Evolutionary conservation across 1,140 invertebrate species (phyloP).

Genomic region (Bombus balteatus): DNA sequence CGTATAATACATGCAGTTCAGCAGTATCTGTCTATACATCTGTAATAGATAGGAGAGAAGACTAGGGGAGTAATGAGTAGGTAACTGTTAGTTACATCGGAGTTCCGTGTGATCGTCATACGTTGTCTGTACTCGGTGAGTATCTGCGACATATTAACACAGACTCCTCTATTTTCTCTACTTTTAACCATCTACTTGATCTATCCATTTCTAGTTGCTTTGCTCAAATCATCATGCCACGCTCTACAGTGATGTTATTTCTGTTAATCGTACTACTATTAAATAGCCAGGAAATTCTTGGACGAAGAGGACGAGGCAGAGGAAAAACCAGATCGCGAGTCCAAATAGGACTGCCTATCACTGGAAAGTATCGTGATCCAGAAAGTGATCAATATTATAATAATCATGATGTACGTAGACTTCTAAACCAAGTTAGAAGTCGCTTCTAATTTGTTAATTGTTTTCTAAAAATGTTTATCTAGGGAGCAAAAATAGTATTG

Average conservation of each 20-base stretch:
- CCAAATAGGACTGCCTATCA: conserved; percentile 92
- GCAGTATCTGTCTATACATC: conserved; percentile 72
- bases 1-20: conserved; percentile 16
- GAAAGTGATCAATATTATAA: conserved; percentile 95
- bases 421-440: neutral
- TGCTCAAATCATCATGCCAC: conserved; percentile 75
- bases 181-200: neutral
- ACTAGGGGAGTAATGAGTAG: conserved; percentile 81
- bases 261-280: conserved; percentile 77
- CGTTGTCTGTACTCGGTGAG: conserved; percentile 64
- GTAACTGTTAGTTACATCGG: conserved; percentile 78
- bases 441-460: neutral
- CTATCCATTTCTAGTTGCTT: conserved; percentile 6
- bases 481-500: conserved; percentile 95
- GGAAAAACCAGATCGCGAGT: conserved; percentile 89
- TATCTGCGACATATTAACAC: conserved; percentile 30
- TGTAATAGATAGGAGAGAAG: conserved; percentile 82
- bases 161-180: neutral
- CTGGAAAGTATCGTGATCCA: conserved; percentile 92
- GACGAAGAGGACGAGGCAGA: conserved; percentile 85
- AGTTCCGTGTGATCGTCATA: conserved; percentile 78
- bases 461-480: conserved; percentile 3
- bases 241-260: conserved; percentile 74
- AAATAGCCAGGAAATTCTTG: conserved; percentile 71
- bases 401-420: conserved; percentile 90